phyloP scores from a whole-genome alignment of 2,797 vertebrate species.

The Choloepus didactylus region DNA sequence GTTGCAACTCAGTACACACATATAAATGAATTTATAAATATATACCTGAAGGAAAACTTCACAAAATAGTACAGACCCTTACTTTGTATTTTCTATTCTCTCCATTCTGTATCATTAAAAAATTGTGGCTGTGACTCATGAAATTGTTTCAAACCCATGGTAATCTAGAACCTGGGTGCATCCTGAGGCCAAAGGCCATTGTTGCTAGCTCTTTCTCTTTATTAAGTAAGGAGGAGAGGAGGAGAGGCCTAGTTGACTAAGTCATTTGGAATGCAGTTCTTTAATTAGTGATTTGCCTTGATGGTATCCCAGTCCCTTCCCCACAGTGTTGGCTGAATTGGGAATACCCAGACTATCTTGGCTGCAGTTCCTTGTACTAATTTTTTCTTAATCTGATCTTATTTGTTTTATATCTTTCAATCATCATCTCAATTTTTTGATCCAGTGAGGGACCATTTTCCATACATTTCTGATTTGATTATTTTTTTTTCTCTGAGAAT shows the following conservation, averaged over 20 bases:
- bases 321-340: neutral
- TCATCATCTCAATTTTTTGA: constrained; percentile 14
- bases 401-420: constrained; percentile 7
- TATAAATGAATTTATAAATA: neutral
- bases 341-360: neutral
- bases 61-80: neutral
- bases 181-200: neutral
- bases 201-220: constrained; percentile 16
- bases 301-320: neutral
- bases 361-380: constrained; percentile 33
- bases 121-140: neutral
- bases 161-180: neutral
- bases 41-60: neutral
- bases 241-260: neutral
- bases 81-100: constrained; percentile 39
- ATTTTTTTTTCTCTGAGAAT: constrained; percentile 34
- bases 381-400: constrained; percentile 26
- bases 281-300: constrained; percentile 37
- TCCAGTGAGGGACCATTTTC: neutral
- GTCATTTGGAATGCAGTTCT: constrained; percentile 39
- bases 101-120: constrained; percentile 3
- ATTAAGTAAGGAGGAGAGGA: neutral
- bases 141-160: neutral
- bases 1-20: neutral
- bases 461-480: neutral